phyloP scores from a whole-genome alignment of 2,113 vertebrate genomes.

The Hemiscyllium ocellatum region DNA sequence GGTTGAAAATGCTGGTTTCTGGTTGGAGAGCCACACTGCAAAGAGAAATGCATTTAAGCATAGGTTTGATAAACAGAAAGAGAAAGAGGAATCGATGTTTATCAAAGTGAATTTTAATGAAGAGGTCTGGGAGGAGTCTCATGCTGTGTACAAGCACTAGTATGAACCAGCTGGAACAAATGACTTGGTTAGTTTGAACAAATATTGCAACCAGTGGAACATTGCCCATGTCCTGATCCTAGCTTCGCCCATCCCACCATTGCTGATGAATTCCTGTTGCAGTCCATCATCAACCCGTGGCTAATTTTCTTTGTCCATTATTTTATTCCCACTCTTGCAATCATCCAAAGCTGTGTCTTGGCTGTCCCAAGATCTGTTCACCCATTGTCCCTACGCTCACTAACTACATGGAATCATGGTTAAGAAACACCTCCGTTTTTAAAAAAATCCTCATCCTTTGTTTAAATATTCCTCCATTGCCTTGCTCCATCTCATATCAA shows the following conservation, averaged over 20 bases:
- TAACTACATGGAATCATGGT: not conserved
- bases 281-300: not conserved
- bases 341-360: not conserved
- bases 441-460: not conserved
- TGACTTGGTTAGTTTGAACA: not conserved
- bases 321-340: not conserved
- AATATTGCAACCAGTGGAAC: not conserved
- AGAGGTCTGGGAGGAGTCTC: not conserved
- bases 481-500: not conserved
- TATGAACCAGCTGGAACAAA: too few species aligned
- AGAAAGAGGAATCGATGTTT: not conserved
- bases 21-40: not conserved
- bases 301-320: not conserved
- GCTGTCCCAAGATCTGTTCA: not conserved
- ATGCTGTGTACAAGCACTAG: too few species aligned
- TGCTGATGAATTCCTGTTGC: not conserved
- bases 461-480: not conserved
- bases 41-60: not conserved
- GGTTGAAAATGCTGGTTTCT: not conserved
- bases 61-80: not conserved
- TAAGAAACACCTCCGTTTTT: not conserved
- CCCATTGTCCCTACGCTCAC: not conserved
- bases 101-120: not conserved
- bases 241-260: not conserved
- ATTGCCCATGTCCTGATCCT: not conserved